Evolutionary conservation across 2,888 invertebrate species (phyloP), one percentile per base, ranked within the genome.

Genomic region (Spodoptera picta): DNA sequence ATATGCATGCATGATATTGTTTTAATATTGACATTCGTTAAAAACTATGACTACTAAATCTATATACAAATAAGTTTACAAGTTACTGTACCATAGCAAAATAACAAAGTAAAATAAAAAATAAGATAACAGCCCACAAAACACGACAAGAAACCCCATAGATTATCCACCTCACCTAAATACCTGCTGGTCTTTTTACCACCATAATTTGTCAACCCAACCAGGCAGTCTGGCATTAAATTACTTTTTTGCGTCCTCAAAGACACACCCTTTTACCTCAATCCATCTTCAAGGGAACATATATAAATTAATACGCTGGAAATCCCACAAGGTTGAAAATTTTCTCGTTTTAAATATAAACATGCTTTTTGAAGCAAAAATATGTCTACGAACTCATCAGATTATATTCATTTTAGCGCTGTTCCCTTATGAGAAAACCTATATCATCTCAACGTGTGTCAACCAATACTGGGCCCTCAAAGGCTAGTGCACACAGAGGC

Each of bases 401-500:
- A 60, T 72, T 69, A 69, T 51, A 48, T 55, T 58, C 51, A 57
- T 68, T 63, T 60, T 27, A 46, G 31, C 43, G 56, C 46, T 42
- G 31, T 55, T 47, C 27, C 44, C 48, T 48, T 54, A 36, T 3
- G 42, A 57, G 63, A 11, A 31, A 51, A 55, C 50, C 31, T 50
- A 45, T 44, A 27, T 46, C 51, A 41, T 67, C 46, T 63, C 70
- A 42, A 5, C 67, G 55, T 56, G 44, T 50, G 69, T 68, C 73
- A 51, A 47, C 68, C 73, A 60, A 73, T 65, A 58, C 54, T 48
- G 57, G 52, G 65, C 58, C 58, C 77, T 74, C 73, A 73, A 79
- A 77, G 79, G 68, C 59, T 53, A 54, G 55, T 50, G 57, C 65
- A 80, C 73, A 80, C 71, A 76, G 54, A 66, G 70, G 62, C 64